phyloP scores from a whole-genome alignment of 2,888 invertebrate species.

The Stenodera caucasica region DNA sequence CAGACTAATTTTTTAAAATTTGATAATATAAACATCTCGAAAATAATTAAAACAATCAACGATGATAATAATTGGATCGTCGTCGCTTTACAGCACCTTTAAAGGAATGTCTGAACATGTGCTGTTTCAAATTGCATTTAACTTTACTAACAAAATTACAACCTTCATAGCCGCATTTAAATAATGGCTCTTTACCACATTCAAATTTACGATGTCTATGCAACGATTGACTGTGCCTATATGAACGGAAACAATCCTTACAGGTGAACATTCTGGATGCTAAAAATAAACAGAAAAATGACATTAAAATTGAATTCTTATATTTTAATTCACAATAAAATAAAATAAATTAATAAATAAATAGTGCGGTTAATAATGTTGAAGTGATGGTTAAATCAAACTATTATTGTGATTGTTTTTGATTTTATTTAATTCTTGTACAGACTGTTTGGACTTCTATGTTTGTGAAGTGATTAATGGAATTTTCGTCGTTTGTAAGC shows the following conservation, averaged over 20 bases:
- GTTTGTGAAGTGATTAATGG: constrained; percentile 31
- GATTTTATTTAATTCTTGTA: constrained; percentile 26
- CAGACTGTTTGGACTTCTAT: constrained; percentile 33
- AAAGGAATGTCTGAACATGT: constrained; percentile 17
- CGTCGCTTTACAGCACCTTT: constrained; percentile 9
- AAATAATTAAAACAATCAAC: neutral
- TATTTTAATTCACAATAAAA: neutral
- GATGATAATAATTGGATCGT: neutral
- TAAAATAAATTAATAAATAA: neutral
- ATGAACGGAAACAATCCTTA: constrained; percentile 32
- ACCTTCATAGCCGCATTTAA: constrained; percentile 18
- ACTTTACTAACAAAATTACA: constrained; percentile 28
- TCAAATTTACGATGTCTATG: constrained; percentile 38
- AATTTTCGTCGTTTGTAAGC: too few relatives aligned
- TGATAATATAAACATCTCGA: neutral
- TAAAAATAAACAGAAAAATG: constrained; percentile 14
- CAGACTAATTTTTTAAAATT: too few relatives aligned
- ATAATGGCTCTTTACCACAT: constrained; percentile 34
- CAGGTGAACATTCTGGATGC: constrained; percentile 15
- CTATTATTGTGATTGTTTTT: neutral
- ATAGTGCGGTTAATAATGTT: neutral
- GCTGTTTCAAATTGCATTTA: constrained; percentile 24
- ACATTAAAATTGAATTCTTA: neutral
- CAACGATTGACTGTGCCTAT: constrained; percentile 34
- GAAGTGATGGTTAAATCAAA: neutral